Base-by-base conservation (phyloP, 2,797 vertebrate genomes). In the Anguilla megastoma region DNA sequence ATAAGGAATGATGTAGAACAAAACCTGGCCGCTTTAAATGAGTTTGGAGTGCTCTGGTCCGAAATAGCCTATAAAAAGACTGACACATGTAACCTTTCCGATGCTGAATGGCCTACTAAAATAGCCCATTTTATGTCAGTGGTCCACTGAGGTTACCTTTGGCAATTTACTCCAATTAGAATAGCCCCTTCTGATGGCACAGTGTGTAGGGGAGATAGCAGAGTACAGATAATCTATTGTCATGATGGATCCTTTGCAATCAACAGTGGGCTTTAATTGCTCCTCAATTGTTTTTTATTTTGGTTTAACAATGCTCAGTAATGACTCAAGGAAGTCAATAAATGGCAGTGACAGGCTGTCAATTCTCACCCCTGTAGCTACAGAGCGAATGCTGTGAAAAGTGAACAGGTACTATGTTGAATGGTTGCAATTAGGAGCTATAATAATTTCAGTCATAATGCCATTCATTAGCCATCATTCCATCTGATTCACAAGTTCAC, bases 221-320 rank as follows among this genome's bases (percentile, higher is more conserved):
- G 45, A 82, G 41, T 82, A 82, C 79, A 50, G 79, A 24, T 82
- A 82, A 82, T 82, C 41, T 50, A 82, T 82, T 48, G 45, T 50
- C 2, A 50, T 50, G 79, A 82, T 82, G 79, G 79, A 82, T 82
- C 45, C 45, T 82, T 48, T n/a, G 45, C 45, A 82, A 82, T 82
- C 79, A 82, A 82, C 18, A 82, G 45, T 50, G 6, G 79, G 45
- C 21, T 50, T 82, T 82, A 82, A 82, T 82, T 82, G 79, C 79
- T n/a, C 74, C 27, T 50, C 45, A 82, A n/a, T 82, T 82, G 79
- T 82, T 82, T 82, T 79, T 82, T 82, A 79, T 82, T 50, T 50
- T 50, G 45, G 21, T 82, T 82, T 82, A 48, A 82, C 79, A 50
- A 48, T 50, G 79, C 79, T 50, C 21, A n/a, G 7, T 82, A 48